A percentile compares a stretch with the other conserved stretches of the same genome.
These are phyloP conservation scores for Ectemnius cavifrons DNA, from an alignment of 2,888 invertebrate species.

Conservation along the genomic window DNA sequence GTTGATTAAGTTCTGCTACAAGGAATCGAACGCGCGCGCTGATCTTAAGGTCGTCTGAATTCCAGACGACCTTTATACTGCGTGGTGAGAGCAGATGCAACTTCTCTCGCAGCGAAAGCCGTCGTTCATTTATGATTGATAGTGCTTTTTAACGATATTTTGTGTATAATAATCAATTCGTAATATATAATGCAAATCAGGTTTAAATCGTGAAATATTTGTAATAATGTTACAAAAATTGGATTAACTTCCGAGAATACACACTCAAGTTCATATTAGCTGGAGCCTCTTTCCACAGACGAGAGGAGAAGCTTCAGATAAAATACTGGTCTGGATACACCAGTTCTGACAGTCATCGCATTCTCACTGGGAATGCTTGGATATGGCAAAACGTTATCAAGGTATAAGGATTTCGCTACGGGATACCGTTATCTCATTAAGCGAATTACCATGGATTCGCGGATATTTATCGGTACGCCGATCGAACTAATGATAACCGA, in stretches of 20 bases:
- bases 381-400: slow-evolving; percentile 29
- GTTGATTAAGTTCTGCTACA: background rate
- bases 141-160: too few relatives aligned
- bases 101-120: too few relatives aligned
- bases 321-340: slow-evolving; percentile 30
- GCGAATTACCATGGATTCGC: slow-evolving; percentile 46
- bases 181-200: background rate
- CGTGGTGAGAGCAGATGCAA: too few relatives aligned
- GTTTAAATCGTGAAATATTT: background rate
- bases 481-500: slow-evolving; percentile 59
- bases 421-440: slow-evolving; percentile 50
- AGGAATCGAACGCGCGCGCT: background rate
- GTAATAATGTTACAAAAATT: slow-evolving; percentile 6
- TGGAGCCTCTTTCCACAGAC: slow-evolving; percentile 17
- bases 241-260: background rate
- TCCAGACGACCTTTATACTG: background rate
- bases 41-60: background rate
- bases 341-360: slow-evolving; percentile 33
- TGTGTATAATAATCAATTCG: too few relatives aligned
- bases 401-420: slow-evolving; percentile 30
- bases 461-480: slow-evolving; percentile 49
- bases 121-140: too few relatives aligned
- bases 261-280: slow-evolving; percentile 12
- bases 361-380: slow-evolving; percentile 16
- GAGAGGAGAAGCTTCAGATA: slow-evolving; percentile 27